A percentile compares a stretch with the other conserved stretches of the same genome.
Evolutionary conservation across 2,888 invertebrate genomes (phyloP).

Genomic region (Synanthedon formicaeformis): DNA sequence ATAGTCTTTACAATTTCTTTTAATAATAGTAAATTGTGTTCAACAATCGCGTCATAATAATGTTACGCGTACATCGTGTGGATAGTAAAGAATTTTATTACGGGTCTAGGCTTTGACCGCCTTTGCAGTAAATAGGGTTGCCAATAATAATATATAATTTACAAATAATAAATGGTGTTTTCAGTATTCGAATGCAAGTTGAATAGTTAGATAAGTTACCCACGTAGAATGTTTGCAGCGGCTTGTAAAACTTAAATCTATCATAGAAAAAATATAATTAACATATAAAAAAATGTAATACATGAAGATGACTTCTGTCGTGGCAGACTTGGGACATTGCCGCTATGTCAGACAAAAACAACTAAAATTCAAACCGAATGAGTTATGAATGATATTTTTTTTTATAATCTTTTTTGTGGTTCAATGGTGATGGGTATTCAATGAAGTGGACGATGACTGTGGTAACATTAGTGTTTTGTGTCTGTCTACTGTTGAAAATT

Average conservation of each 20-base stretch:
- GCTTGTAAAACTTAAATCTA: conserved; percentile 46
- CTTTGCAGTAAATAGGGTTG: too few species aligned
- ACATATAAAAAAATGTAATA: conserved; percentile 54
- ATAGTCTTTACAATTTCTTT: too few species aligned
- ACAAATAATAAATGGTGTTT: too few species aligned
- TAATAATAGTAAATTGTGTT: too few species aligned
- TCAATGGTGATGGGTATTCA: conserved; percentile 17
- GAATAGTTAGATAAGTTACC: conserved; percentile 12
- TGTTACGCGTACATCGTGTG: too few species aligned
- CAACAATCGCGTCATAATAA: too few species aligned
- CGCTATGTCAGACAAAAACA: conserved; percentile 21
- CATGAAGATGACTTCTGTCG: conserved; percentile 46
- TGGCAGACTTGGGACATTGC: conserved; percentile 18
- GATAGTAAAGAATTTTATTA: too few species aligned
- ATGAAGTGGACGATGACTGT: conserved; percentile 18
- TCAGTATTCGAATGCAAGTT: neutral
- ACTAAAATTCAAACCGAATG: conserved; percentile 31
- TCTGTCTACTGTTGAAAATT: conserved; percentile 27
- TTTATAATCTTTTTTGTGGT: conserved; percentile 4
- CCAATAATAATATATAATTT: too few species aligned
- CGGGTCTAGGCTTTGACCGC: too few species aligned
- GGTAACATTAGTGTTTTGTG: conserved; percentile 54
- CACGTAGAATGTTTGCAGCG: conserved; percentile 34
- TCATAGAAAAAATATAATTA: conserved; percentile 46
- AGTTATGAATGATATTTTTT: conserved; percentile 1